Conservation (phyloP, 2,888 invertebrate species). For the Drosophila yooni region DNA sequence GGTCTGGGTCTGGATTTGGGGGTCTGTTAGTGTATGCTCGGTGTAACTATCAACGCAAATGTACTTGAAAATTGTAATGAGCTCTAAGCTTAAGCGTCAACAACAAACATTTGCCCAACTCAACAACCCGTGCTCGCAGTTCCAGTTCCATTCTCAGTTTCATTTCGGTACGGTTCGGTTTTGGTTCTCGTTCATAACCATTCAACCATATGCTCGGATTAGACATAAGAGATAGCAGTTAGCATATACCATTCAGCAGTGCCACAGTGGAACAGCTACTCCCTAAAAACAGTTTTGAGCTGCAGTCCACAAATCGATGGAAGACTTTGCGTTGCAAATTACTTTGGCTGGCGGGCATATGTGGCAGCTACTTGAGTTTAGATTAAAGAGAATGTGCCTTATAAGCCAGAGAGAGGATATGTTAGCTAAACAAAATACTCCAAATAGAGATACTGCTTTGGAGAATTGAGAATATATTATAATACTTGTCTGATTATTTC, state of each 20-base stretch:
- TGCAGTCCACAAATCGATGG: constrained; percentile 59
- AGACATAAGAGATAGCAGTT: constrained; percentile 54
- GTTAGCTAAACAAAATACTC: constrained; percentile 18
- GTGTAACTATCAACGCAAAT: constrained; percentile 82
- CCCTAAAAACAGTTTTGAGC: constrained; percentile 51
- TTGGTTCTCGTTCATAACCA: constrained; percentile 55
- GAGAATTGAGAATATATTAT: no score
- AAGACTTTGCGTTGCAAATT: constrained; percentile 41
- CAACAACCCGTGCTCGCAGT: constrained; percentile 5
- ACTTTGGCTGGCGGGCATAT: constrained; percentile 17
- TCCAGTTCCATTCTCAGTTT: constrained; percentile 10
- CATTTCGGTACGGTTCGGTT: constrained; percentile 36
- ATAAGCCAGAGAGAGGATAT: constrained; percentile 17
- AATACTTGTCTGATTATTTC: no score
- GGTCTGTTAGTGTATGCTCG: constrained; percentile 49
- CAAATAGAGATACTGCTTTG: neutral
- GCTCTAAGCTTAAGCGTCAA: constrained; percentile 80
- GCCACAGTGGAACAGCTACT: constrained; percentile 46
- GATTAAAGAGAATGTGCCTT: neutral
- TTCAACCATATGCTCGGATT: constrained; percentile 77
- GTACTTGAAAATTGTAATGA: constrained; percentile 81
- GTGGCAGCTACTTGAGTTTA: neutral
- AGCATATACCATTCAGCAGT: neutral
- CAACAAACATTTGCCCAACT: constrained; percentile 68
- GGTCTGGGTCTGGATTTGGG: neutral